phyloP scores from a whole-genome alignment of 2,888 invertebrate species.

The Neocrepidodera transversa region DNA sequence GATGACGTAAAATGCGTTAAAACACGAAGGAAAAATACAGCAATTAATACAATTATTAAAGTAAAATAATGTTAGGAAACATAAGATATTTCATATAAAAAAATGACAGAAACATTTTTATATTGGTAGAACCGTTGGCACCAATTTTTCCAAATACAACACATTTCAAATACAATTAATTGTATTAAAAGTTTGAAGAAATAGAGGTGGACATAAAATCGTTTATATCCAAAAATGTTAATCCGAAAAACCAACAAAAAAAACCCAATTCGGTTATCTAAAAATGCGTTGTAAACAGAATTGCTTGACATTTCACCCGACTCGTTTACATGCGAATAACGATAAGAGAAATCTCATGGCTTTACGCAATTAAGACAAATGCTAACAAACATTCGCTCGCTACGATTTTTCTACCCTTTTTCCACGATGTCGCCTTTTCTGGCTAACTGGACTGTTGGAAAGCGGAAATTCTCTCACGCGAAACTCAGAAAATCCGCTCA shows the following conservation, averaged over 20 bases:
- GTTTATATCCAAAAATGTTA: too few relatives aligned
- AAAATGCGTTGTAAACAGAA: conserved; percentile 34
- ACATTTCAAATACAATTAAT: too few relatives aligned
- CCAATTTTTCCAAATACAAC: too few relatives aligned
- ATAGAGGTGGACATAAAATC: too few relatives aligned
- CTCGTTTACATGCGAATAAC: conserved; percentile 53
- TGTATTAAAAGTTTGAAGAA: too few relatives aligned
- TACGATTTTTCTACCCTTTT: conserved; percentile 17
- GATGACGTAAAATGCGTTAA: too few relatives aligned
- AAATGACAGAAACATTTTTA: too few relatives aligned
- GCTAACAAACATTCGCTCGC: conserved; percentile 41
- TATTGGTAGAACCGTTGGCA: too few relatives aligned
- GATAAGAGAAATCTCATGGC: conserved; percentile 54
- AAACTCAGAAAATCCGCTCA: conserved; percentile 51
- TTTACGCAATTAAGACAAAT: conserved; percentile 52
- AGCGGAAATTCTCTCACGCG: conserved; percentile 49
- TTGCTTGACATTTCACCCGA: conserved; percentile 50
- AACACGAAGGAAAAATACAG: too few relatives aligned
- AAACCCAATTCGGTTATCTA: conserved; percentile 20
- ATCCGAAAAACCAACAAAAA: not conserved
- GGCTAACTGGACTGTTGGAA: not conserved
- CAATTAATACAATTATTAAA: too few relatives aligned
- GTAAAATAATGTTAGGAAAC: too few relatives aligned
- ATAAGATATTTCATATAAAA: too few relatives aligned
- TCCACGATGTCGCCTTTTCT: not conserved